Evolutionary conservation across 2,888 invertebrate species (phyloP).

Genomic region (Eurytoma adleriae): DNA sequence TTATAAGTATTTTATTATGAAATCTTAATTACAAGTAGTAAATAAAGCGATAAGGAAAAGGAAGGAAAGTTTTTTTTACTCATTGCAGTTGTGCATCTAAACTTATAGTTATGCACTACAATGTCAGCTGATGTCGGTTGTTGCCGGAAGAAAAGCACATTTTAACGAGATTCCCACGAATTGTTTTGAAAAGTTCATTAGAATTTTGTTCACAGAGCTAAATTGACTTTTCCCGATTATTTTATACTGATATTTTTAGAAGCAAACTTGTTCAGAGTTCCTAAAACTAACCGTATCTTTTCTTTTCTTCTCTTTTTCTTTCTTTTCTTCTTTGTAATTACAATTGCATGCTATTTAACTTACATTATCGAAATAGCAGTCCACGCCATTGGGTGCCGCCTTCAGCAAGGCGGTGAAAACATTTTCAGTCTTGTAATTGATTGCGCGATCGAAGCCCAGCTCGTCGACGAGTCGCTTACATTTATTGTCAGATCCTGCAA

Average conservation of each 20-base stretch:
- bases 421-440: slow-evolving; percentile 84
- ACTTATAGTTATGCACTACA: too few species aligned
- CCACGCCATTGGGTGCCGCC: slow-evolving; percentile 83
- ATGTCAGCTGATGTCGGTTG: too few species aligned
- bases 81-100: too few species aligned
- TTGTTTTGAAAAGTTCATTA: not conserved
- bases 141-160: too few species aligned
- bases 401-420: slow-evolving; percentile 78
- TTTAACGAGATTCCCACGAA: too few species aligned
- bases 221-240: not conserved
- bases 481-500: slow-evolving; percentile 85
- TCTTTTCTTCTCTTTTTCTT: too few species aligned
- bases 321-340: too few species aligned
- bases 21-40: too few species aligned
- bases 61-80: too few species aligned
- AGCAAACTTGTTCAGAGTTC: slow-evolving; percentile 1
- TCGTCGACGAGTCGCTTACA: slow-evolving; percentile 82
- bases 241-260: not conserved
- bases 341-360: slow-evolving; percentile 29
- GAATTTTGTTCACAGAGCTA: not conserved
- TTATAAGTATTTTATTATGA: too few species aligned
- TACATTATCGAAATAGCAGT: slow-evolving; percentile 89
- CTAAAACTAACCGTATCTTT: not conserved
- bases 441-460: slow-evolving; percentile 82
- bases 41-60: too few species aligned